Evolutionary conservation across 2,113 vertebrate genomes (phyloP).

Genomic region (Clarias batrachus): DNA sequence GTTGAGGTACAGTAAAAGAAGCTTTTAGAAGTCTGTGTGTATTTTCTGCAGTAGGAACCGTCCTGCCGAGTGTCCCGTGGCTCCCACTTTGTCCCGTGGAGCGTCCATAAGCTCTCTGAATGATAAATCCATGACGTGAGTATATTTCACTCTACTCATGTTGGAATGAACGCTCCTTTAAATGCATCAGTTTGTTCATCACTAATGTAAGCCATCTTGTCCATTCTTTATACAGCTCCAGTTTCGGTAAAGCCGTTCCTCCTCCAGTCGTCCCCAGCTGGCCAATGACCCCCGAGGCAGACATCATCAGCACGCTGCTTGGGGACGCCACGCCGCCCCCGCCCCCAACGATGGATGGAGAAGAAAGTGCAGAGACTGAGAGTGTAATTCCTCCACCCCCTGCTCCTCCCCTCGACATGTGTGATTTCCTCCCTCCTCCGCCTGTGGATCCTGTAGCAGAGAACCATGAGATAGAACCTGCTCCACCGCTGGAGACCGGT

Average conservation of each 20-base stretch:
- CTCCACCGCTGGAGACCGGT: conserved; percentile 67
- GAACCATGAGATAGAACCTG: conserved; percentile 22
- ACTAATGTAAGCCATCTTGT: neutral
- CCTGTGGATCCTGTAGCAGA: conserved; percentile 22
- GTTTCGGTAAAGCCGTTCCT: conserved; percentile 69
- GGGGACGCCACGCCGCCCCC: conserved; percentile 53
- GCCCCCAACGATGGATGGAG: conserved; percentile 17
- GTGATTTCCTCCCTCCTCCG: conserved; percentile 44
- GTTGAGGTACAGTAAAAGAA: neutral
- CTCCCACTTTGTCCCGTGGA: conserved; percentile 57
- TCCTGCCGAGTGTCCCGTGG: conserved; percentile 63
- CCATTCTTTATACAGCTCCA: conserved; percentile 57
- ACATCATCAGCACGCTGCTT: conserved; percentile 58
- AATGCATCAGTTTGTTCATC: neutral
- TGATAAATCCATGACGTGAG: conserved; percentile 53
- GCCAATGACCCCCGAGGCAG: conserved; percentile 51
- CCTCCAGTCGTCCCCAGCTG: conserved; percentile 63
- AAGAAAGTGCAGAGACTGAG: neutral
- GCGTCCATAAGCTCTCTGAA: conserved; percentile 49
- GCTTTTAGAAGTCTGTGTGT: neutral
- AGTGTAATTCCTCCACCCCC: conserved; percentile 36
- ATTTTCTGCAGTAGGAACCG: conserved; percentile 58
- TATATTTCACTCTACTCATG: neutral
- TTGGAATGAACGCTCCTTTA: neutral
- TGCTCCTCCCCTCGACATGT: conserved; percentile 21